These are phyloP conservation scores for Kryphioiulus occultus DNA, from an alignment of 2,888 invertebrate species.

Conservation along the genomic window DNA sequence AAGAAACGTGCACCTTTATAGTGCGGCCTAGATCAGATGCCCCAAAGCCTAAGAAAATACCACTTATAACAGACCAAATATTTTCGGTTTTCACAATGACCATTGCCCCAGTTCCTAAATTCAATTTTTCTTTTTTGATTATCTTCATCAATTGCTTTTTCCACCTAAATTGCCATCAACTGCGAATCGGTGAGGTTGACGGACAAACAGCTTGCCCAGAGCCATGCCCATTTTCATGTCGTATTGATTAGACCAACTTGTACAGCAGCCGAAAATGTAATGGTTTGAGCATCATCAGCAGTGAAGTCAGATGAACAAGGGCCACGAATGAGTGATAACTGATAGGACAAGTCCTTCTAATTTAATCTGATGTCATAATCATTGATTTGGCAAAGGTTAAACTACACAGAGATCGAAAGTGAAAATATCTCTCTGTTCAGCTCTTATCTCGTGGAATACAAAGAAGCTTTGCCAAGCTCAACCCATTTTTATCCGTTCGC, in stretches of 20 bases:
- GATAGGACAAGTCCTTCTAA: constrained; percentile 26
- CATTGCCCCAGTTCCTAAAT: not conserved
- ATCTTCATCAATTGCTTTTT: not conserved
- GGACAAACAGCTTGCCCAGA: constrained; percentile 12
- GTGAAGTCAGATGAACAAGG: constrained; percentile 26
- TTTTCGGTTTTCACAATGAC: not conserved
- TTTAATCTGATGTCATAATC: constrained; percentile 26
- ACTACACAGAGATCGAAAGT: constrained; percentile 24
- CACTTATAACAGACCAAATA: not conserved
- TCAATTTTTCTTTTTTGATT: constrained; percentile 10
- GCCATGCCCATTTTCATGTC: constrained; percentile 25
- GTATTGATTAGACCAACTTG: not conserved
- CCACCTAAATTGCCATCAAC: constrained; percentile 11
- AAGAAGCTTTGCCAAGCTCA: constrained; percentile 2
- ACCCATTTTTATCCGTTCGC: constrained; percentile 12
- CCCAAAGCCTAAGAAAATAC: not conserved
- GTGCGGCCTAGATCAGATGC: not conserved
- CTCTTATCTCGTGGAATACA: constrained; percentile 35
- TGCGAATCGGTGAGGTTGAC: not conserved
- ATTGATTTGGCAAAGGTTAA: constrained; percentile 35
- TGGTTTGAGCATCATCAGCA: not conserved
- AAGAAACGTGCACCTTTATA: not conserved
- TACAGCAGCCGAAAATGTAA: not conserved
- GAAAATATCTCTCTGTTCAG: not conserved
- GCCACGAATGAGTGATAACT: constrained; percentile 26